Base-by-base conservation (phyloP, 2,113 vertebrate genomes). In the Vulpes ferrilata region DNA sequence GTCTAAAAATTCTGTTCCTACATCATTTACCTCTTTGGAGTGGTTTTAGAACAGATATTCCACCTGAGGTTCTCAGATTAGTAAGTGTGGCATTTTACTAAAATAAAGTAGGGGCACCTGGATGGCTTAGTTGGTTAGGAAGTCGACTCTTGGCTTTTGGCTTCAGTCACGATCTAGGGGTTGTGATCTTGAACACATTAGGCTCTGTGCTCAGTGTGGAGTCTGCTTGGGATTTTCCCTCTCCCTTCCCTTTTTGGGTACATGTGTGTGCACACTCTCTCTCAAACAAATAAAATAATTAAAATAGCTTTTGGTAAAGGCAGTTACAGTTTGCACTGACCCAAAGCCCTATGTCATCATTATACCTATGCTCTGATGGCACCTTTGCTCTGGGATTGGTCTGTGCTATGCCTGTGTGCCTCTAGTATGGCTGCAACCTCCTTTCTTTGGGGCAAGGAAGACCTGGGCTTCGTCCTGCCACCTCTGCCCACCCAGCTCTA, bases 41-140 rank as follows among this genome's bases (percentile, higher is more conserved):
- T 81, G 92, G 71, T 55, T 88, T 95, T 73, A 65, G 79, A 69
- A 62, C 9, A 57, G 11, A 5, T 51, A 88, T 81, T 93, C 38
- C 55, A 30, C 20, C 67, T 64, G 23, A 82, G 55, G 48, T 55
- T 55, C 73, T 88, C 60, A 78, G n/a, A 80, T 48, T 35, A 81
- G 53, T 88, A 84, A 38, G 59, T 53, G 81, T 85, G 51, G 25
- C 7, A n/a, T 84, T 97, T 95, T 89, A 87, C 27, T 73, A 84
- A 90, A 94, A 65, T 67, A 67, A 69, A 69, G 67, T 69, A 69
- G 67, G 16, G 16, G 62, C 25, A 64, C 62, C 62, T 5, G 62
- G 67, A 8, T 69, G 15, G 32, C 32, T 69, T 8, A 69, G 67
- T n/a, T 69, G 67, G 67, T 6, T 69, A 19, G 67, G 3, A 7